Evolutionary conservation across 2,888 invertebrate species (phyloP).

Genomic region (Drosophila algonquin): DNA sequence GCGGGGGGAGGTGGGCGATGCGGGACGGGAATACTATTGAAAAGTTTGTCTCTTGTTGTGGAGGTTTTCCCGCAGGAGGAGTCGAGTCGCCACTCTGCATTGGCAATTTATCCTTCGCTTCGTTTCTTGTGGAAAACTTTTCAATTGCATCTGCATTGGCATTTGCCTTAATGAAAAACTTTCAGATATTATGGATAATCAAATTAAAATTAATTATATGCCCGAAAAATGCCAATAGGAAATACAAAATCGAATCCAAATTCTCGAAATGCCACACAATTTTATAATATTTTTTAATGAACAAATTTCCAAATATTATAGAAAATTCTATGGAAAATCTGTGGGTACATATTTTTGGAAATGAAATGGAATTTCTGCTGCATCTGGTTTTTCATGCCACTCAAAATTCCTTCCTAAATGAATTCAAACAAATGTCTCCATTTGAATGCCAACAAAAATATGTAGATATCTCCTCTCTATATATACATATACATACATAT

Average conservation of each 20-base stretch:
- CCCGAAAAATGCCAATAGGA: not conserved
- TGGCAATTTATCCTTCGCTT: slow-evolving; percentile 53
- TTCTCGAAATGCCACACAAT: not conserved
- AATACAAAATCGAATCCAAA: not conserved
- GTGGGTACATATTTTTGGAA: too few species aligned
- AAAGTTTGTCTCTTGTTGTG: slow-evolving; percentile 62
- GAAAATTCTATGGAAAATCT: too few species aligned
- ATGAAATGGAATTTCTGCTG: too few species aligned
- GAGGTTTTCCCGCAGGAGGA: slow-evolving; percentile 21
- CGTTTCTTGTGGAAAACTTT: slow-evolving; percentile 47
- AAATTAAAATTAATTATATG: slow-evolving; percentile 37
- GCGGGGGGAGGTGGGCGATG: too few species aligned
- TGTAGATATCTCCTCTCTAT: slow-evolving; percentile 11
- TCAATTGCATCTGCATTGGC: slow-evolving; percentile 52
- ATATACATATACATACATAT: slow-evolving; percentile 41
- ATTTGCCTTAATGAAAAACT: slow-evolving; percentile 43
- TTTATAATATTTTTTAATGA: not conserved
- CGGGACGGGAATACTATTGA: slow-evolving; percentile 44
- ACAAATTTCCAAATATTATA: not conserved
- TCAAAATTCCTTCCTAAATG: slow-evolving; percentile 31
- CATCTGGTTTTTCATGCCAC: not conserved
- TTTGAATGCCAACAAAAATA: slow-evolving; percentile 36
- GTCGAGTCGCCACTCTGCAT: slow-evolving; percentile 39
- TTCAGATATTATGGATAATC: slow-evolving; percentile 35
- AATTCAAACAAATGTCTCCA: slow-evolving; percentile 61